Conservation (phyloP, 2,888 invertebrate genomes). For the Physocephala rufipes region DNA sequence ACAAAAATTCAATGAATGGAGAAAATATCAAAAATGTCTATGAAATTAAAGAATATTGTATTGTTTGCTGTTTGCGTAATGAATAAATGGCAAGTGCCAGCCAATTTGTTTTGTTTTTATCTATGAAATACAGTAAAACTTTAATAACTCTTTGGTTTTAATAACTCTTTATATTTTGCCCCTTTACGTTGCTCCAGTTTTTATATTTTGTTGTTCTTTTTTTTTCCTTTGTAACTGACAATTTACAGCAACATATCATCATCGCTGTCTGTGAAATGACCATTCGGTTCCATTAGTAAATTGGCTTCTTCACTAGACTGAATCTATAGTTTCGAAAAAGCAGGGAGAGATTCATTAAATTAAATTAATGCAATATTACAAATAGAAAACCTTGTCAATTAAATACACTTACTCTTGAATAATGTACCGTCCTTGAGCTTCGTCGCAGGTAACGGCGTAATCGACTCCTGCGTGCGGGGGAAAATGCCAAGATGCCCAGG, state of each 20-base stretch:
- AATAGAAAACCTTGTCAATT: not conserved
- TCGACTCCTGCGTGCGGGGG: slow-evolving; percentile 56
- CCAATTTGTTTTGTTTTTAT: too few species aligned
- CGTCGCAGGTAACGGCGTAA: slow-evolving; percentile 55
- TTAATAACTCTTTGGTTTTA: slow-evolving; percentile 10
- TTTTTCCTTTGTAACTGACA: not conserved
- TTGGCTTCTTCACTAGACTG: slow-evolving; percentile 62
- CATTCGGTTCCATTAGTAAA: slow-evolving; percentile 60
- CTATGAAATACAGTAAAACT: too few species aligned
- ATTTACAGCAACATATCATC: slow-evolving; percentile 62
- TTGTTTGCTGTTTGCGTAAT: too few species aligned
- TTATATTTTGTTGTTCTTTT: slow-evolving; percentile 16
- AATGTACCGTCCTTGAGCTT: slow-evolving; percentile 57
- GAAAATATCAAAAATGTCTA: too few species aligned
- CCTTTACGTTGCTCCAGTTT: slow-evolving; percentile 1
- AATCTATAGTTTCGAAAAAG: slow-evolving; percentile 48
- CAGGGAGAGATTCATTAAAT: not conserved
- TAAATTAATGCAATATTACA: not conserved
- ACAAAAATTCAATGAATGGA: not conserved
- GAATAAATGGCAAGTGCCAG: too few species aligned
- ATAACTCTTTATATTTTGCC: not conserved
- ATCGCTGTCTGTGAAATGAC: slow-evolving; percentile 62
- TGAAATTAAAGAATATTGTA: too few species aligned
- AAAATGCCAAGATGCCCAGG: slow-evolving; percentile 57
- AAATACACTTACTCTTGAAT: slow-evolving; percentile 55